Evolutionary conservation across 2,888 invertebrate genomes (phyloP).

Genomic region (Balanococcus diminutus): DNA sequence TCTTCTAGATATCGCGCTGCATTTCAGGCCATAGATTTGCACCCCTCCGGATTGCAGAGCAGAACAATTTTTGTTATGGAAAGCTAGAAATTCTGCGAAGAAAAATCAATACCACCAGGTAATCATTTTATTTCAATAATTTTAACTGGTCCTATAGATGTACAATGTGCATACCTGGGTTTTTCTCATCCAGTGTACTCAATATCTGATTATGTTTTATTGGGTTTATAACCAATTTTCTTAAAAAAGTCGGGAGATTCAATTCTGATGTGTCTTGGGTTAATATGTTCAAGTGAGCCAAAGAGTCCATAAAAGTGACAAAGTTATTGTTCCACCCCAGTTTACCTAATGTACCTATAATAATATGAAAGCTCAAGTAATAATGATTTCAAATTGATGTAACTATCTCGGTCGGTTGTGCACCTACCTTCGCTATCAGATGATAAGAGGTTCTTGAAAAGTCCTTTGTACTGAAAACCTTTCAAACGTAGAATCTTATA

Average conservation of each 20-base stretch:
- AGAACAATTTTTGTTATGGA: constrained; percentile 62
- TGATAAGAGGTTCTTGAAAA: background rate
- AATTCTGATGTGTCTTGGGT: background rate
- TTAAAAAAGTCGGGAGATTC: too few species aligned
- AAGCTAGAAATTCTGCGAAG: constrained; percentile 62
- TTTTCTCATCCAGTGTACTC: too few species aligned
- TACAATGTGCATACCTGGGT: too few species aligned
- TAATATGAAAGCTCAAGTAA: too few species aligned
- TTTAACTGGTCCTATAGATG: too few species aligned
- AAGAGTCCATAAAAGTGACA: background rate
- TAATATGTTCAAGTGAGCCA: background rate
- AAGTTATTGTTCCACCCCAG: constrained; percentile 7
- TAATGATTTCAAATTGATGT: too few species aligned
- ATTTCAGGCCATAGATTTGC: constrained; percentile 76
- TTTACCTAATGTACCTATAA: background rate
- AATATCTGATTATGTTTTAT: too few species aligned
- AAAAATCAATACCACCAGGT: too few species aligned
- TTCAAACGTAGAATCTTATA: background rate
- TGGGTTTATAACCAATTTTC: too few species aligned
- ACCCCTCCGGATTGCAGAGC: constrained; percentile 73
- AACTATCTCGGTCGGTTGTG: too few species aligned
- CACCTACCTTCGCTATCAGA: constrained; percentile 35
- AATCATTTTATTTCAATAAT: too few species aligned
- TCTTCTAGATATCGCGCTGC: constrained; percentile 74
- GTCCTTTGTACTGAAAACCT: background rate